These are phyloP conservation scores for Chloromyia formosa DNA, from an alignment of 2,888 invertebrate genomes.

Conservation along the genomic window DNA sequence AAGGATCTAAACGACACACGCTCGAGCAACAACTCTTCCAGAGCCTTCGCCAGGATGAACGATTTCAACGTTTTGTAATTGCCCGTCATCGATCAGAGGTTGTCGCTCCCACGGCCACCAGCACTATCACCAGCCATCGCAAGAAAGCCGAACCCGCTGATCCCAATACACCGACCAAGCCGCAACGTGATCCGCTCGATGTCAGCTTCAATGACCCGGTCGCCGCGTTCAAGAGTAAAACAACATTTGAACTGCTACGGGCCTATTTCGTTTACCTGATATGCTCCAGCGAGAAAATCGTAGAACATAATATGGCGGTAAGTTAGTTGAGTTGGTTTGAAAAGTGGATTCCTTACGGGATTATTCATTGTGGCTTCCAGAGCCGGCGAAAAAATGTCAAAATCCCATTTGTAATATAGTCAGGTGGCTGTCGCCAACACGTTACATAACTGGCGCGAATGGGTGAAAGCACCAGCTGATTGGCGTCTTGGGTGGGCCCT, in stretches of 20 bases:
- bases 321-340: constrained; percentile 58
- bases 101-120: constrained; percentile 13
- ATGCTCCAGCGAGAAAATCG: constrained; percentile 86
- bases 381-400: constrained; percentile 56
- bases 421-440: neutral
- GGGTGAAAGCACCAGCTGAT: too few relatives aligned
- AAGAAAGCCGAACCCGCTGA: constrained; percentile 51
- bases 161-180: constrained; percentile 54
- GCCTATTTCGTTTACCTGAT: constrained; percentile 92
- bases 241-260: constrained; percentile 87
- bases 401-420: neutral
- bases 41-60: constrained; percentile 45
- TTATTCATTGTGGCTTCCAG: constrained; percentile 47
- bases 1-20: constrained; percentile 13
- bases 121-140: constrained; percentile 19
- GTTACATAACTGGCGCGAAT: constrained; percentile 3
- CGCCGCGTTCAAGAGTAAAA: constrained; percentile 96
- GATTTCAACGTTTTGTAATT: constrained; percentile 36
- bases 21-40: constrained; percentile 46
- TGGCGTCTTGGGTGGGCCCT: too few relatives aligned
- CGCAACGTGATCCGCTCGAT: constrained; percentile 76
- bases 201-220: constrained; percentile 86
- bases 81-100: constrained; percentile 46
- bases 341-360: constrained; percentile 27
- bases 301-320: constrained; percentile 94